Percentiles rank a stretch among this genome's conserved stretches.
Evolutionary conservation across 2,113 vertebrate species (phyloP).

Genomic region (Serinus canaria): DNA sequence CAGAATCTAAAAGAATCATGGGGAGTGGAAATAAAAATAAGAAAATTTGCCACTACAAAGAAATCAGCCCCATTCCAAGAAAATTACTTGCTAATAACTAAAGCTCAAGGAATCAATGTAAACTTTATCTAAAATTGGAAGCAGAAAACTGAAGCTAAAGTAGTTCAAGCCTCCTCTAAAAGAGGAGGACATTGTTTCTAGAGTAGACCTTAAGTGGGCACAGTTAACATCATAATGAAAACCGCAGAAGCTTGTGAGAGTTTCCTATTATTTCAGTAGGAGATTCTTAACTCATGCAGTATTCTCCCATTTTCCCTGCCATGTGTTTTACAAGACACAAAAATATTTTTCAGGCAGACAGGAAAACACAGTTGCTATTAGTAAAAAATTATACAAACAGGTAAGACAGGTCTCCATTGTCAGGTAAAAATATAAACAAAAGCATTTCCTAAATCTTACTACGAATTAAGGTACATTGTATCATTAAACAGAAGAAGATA

Average conservation of each 20-base stretch:
- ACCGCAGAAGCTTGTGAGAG: background rate
- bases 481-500: background rate
- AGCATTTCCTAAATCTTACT: background rate
- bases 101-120: background rate
- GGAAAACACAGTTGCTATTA: background rate
- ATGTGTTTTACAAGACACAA: background rate
- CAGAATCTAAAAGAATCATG: conserved; percentile 3
- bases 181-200: background rate
- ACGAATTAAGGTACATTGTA: background rate
- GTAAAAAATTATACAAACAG: background rate
- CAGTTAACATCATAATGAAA: background rate
- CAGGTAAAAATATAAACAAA: background rate
- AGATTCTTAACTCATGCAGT: background rate
- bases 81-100: background rate
- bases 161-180: background rate
- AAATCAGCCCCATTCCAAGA: background rate
- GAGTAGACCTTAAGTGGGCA: background rate
- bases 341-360: background rate
- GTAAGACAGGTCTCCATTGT: background rate
- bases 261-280: background rate
- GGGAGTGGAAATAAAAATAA: conserved; percentile 21
- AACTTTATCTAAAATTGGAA: background rate
- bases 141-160: background rate
- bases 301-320: background rate
- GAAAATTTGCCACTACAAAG: background rate